Evolutionary conservation across 2,113 vertebrate genomes (phyloP).

Genomic region (Cricetomys ansorgei): DNA sequence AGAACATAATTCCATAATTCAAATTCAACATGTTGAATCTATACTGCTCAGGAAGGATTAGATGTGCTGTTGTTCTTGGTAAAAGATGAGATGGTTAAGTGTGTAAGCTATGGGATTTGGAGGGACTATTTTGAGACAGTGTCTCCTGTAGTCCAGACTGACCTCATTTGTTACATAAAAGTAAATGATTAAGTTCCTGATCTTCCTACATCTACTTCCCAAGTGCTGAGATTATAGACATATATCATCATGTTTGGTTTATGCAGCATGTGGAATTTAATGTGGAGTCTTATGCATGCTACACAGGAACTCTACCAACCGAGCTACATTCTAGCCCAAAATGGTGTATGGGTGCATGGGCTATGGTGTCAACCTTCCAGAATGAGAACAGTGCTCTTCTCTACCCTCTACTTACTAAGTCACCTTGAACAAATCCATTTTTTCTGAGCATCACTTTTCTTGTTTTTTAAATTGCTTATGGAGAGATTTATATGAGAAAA

Average conservation of each 20-base stretch:
- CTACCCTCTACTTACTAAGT: background rate
- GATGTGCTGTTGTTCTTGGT: background rate
- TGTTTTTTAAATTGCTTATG: background rate
- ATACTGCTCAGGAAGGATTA: background rate
- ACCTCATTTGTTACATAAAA: background rate
- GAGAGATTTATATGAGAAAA: background rate
- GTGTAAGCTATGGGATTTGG: background rate
- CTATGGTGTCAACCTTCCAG: background rate
- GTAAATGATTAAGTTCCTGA: background rate
- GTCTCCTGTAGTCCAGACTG: background rate
- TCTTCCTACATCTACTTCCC: background rate
- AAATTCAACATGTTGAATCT: background rate
- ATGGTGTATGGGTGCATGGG: too few relatives aligned
- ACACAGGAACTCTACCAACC: background rate
- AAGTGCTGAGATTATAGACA: background rate
- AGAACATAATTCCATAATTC: background rate
- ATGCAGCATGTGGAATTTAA: background rate
- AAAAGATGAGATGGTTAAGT: background rate
- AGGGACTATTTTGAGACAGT: background rate
- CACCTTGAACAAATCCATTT: background rate
- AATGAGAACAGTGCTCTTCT: background rate
- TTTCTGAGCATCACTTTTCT: conserved; percentile 4
- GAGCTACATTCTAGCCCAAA: background rate
- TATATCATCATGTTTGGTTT: background rate
- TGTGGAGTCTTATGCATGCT: too few relatives aligned